These are phyloP conservation scores for Emys orbicularis DNA, from an alignment of 2,797 vertebrate species.

Conservation along the genomic window DNA sequence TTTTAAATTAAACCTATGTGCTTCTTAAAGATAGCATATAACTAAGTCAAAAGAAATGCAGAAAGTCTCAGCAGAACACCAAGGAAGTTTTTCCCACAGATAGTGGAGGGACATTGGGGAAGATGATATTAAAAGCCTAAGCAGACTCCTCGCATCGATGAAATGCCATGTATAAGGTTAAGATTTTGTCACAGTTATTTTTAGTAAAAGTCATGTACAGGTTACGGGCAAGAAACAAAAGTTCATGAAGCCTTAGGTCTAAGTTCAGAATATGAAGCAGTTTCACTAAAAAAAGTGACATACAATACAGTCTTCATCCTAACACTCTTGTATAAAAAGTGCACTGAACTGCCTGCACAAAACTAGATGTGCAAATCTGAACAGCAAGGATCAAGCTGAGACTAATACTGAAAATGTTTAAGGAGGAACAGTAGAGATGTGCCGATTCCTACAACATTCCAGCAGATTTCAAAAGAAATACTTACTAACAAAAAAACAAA, in stretches of 20 bases:
- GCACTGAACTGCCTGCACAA: not conserved
- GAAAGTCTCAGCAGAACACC: not conserved
- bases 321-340: not conserved
- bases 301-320: not conserved
- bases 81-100: not conserved
- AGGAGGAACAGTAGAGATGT: not conserved
- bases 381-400: not conserved
- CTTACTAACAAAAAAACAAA: not conserved
- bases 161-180: no score
- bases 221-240: no score
- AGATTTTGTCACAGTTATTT: no score
- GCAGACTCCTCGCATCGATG: not conserved
- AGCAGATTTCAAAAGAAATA: not conserved
- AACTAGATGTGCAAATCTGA: not conserved
- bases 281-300: not conserved
- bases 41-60: not conserved
- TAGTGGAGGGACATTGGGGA: not conserved
- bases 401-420: not conserved
- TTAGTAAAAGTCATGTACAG: no score
- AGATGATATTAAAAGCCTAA: not conserved
- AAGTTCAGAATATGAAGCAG: not conserved
- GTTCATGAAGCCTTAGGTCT: no score
- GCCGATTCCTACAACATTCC: not conserved
- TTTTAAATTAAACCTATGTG: conserved; percentile 2
- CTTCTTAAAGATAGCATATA: not conserved